A percentile compares a stretch with the other conserved stretches of the same genome.
Evolutionary conservation across 2,888 invertebrate genomes (phyloP).

Genomic region (Limnephilus rhombicus): DNA sequence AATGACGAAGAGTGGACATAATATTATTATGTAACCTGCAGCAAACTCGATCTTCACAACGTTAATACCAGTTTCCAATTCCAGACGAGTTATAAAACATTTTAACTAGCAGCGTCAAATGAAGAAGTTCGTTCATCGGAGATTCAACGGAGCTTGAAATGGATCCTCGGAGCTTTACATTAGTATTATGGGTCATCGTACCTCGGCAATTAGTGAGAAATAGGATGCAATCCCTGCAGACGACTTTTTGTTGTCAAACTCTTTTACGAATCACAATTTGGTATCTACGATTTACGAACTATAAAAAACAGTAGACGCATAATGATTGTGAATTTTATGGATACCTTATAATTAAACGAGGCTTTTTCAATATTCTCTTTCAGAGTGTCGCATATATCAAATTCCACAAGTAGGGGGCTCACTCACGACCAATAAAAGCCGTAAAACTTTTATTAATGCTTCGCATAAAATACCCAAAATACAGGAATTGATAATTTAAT

Average conservation of each 20-base stretch:
- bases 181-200: background rate
- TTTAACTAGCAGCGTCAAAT: background rate
- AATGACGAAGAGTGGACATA: background rate
- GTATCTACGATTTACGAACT: constrained; percentile 20
- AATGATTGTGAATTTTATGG: constrained; percentile 38
- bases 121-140: background rate
- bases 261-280: background rate
- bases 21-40: background rate
- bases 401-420: constrained; percentile 44
- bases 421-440: constrained; percentile 45
- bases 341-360: constrained; percentile 19
- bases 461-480: constrained; percentile 49
- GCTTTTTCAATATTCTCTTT: constrained; percentile 37
- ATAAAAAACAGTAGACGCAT: constrained; percentile 22
- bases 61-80: background rate
- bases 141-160: background rate
- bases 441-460: constrained; percentile 48
- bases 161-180: background rate
- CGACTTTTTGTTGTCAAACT: background rate
- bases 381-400: constrained; percentile 44
- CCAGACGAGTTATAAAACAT: constrained; percentile 1
- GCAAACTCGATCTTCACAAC: background rate
- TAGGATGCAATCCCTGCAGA: background rate
- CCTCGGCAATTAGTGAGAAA: background rate
- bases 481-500: constrained; percentile 52